These are phyloP conservation scores for Athrips mouffetella DNA, from an alignment of 2,888 invertebrate species.

Conservation along the genomic window DNA sequence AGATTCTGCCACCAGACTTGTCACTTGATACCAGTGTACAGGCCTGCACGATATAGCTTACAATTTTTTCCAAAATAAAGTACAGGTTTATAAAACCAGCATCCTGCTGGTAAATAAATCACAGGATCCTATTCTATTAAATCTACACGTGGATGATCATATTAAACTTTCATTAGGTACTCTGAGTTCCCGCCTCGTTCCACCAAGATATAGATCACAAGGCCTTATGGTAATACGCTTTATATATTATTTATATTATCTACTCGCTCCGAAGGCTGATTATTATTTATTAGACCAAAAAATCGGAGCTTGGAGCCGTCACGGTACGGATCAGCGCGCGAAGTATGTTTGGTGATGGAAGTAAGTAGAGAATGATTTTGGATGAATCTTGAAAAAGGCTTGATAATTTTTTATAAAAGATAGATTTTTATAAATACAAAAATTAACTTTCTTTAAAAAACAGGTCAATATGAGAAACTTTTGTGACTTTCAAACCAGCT, in stretches of 20 bases:
- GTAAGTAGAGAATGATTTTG: not conserved
- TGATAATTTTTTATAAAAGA: not conserved
- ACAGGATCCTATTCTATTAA: conserved; percentile 51
- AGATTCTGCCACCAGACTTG: too few species aligned
- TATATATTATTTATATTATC: conserved; percentile 20
- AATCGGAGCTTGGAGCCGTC: too few species aligned
- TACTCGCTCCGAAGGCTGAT: conserved; percentile 23
- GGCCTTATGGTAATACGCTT: conserved; percentile 47
- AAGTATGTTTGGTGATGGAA: not conserved
- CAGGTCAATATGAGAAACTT: too few species aligned
- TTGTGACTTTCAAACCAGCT: too few species aligned
- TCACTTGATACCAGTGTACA: too few species aligned
- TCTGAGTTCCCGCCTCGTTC: conserved; percentile 20
- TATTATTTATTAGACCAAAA: conserved; percentile 26
- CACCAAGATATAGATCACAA: conserved; percentile 39
- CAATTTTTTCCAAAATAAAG: too few species aligned
- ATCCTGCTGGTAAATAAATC: too few species aligned
- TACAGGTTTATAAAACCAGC: too few species aligned
- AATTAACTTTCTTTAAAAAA: too few species aligned
- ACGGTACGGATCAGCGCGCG: conserved; percentile 23
- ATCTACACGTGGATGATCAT: conserved; percentile 37
- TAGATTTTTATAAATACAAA: too few species aligned
- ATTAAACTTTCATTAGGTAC: conserved; percentile 40
- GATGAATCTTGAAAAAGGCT: not conserved
- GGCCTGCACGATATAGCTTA: too few species aligned